phyloP scores from a whole-genome alignment of 2,888 invertebrate genomes.

The Leptinotarsa peninsularis region DNA sequence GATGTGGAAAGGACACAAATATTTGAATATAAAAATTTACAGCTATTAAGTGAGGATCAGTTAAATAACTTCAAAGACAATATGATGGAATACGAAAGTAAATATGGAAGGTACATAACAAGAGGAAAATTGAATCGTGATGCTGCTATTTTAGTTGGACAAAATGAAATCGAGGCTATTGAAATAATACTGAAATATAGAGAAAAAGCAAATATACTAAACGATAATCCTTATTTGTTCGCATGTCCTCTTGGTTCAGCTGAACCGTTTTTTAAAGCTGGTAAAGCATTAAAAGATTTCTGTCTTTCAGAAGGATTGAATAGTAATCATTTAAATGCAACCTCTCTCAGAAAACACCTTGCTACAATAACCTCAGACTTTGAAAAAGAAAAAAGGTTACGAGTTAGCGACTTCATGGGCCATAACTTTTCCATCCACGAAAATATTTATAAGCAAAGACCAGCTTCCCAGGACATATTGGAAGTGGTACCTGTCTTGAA shows the following conservation, averaged over 20 bases:
- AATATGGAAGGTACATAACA: slow-evolving; percentile 20
- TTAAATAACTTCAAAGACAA: neutral
- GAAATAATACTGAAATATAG: slow-evolving; percentile 16
- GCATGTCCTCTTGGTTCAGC: slow-evolving; percentile 10
- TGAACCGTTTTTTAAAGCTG: slow-evolving; percentile 12
- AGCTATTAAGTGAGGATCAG: slow-evolving; percentile 4
- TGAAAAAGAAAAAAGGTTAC: slow-evolving; percentile 20
- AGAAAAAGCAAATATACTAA: neutral
- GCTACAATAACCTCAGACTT: slow-evolving; percentile 28
- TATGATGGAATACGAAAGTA: slow-evolving; percentile 7
- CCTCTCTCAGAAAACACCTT: slow-evolving; percentile 25
- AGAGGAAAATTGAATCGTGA: slow-evolving; percentile 21
- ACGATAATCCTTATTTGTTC: slow-evolving; percentile 19
- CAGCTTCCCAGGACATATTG: slow-evolving; percentile 25
- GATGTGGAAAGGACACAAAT: slow-evolving; percentile 26
- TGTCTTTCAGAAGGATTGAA: slow-evolving; percentile 21
- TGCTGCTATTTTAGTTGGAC: slow-evolving; percentile 12
- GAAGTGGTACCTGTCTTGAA: slow-evolving; percentile 26
- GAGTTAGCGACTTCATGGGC: slow-evolving; percentile 35
- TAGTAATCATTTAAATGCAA: slow-evolving; percentile 15
- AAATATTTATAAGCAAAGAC: slow-evolving; percentile 33
- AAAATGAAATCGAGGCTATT: slow-evolving; percentile 15
- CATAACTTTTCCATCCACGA: slow-evolving; percentile 31
- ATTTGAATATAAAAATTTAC: slow-evolving; percentile 20
- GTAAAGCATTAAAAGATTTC: slow-evolving; percentile 19